Percentiles rank a stretch among this genome's conserved stretches.
phyloP scores from a whole-genome alignment of 2,888 invertebrate species.

The Spisula subtruncata region DNA sequence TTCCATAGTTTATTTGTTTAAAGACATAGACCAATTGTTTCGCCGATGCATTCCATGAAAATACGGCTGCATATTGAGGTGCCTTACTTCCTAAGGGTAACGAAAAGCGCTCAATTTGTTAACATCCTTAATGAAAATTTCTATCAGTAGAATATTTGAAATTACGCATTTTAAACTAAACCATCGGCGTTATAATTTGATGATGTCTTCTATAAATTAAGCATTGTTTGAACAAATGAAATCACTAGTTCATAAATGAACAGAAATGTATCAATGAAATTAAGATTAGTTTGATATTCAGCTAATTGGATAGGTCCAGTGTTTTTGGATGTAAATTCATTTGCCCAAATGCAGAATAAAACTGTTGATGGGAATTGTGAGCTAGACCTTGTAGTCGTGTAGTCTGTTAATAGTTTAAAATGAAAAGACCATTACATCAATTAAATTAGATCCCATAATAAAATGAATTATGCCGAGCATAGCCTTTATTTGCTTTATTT shows the following conservation, averaged over 20 bases:
- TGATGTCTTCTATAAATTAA: not conserved
- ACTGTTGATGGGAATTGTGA: too few relatives aligned
- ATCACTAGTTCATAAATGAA: not conserved
- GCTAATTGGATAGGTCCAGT: not conserved
- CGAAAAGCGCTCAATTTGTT: conserved; percentile 9
- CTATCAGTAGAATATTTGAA: not conserved
- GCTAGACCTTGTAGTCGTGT: too few relatives aligned
- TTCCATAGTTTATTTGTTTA: not conserved
- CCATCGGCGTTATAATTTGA: not conserved
- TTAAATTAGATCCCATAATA: too few relatives aligned
- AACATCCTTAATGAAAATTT: conserved; percentile 2
- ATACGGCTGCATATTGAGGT: not conserved
- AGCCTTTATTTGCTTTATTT: too few relatives aligned
- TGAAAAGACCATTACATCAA: too few relatives aligned
- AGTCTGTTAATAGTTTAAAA: too few relatives aligned
- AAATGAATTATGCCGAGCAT: too few relatives aligned
- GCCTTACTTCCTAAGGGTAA: not conserved
- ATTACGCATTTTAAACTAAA: not conserved
- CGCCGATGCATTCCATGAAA: not conserved
- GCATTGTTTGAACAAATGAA: not conserved
- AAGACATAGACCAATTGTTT: not conserved
- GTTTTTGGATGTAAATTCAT: too few relatives aligned
- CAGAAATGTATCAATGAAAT: not conserved
- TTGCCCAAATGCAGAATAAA: too few relatives aligned
- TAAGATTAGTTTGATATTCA: not conserved